Conservation (phyloP, 2,797 vertebrate species). For the Ispidina lecontei region DNA sequence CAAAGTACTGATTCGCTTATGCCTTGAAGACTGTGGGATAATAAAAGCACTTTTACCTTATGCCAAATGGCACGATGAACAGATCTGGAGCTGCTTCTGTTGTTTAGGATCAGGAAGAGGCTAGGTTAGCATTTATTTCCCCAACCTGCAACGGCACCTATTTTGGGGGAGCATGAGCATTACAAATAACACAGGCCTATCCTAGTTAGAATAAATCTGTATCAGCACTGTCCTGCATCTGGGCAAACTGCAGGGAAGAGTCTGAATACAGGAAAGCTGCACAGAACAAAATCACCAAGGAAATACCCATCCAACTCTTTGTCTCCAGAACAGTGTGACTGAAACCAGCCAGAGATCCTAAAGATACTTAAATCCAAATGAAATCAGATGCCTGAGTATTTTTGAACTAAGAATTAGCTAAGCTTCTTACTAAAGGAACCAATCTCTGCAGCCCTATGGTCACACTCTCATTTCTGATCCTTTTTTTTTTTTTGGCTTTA, state of each 20-base stretch:
- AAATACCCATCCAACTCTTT: neutral
- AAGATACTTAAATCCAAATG: neutral
- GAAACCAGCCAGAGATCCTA: neutral
- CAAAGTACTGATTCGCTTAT: too few relatives aligned
- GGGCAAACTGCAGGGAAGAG: neutral
- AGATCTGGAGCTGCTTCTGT: neutral
- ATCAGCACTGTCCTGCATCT: neutral
- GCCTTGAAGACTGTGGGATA: too few relatives aligned
- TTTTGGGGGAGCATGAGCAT: neutral
- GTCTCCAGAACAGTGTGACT: neutral
- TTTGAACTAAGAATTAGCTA: neutral
- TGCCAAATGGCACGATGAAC: too few relatives aligned
- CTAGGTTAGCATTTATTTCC: neutral
- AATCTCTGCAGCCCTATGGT: neutral
- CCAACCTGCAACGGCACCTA: fast-evolving
- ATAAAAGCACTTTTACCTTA: too few relatives aligned
- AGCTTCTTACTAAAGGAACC: neutral
- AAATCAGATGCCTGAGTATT: neutral
- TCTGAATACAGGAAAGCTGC: neutral
- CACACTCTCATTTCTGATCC: neutral
- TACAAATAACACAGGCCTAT: neutral
- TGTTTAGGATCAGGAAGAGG: neutral
- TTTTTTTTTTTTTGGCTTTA: neutral
- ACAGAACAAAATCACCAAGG: neutral
- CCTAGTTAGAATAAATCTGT: neutral